These are phyloP conservation scores for Auanema freiburgensis DNA, from an alignment of 2,888 invertebrate genomes.

Conservation along the genomic window DNA sequence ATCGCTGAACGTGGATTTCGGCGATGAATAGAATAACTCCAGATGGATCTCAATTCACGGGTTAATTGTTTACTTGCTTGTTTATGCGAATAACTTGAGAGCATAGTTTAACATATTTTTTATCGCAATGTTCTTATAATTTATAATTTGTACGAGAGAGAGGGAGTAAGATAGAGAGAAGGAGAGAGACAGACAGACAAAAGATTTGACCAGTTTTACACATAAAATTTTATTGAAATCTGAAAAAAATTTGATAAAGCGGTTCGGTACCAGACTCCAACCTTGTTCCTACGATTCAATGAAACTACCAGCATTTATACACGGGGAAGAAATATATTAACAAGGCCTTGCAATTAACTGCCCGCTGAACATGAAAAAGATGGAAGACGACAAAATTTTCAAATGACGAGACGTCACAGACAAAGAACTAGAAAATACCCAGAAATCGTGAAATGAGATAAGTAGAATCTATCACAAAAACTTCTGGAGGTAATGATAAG, in stretches of 20 bases:
- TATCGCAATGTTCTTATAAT: neutral
- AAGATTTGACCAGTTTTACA: neutral
- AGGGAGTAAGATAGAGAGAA: neutral
- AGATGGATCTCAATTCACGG: too few relatives aligned
- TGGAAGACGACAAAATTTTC: too few relatives aligned
- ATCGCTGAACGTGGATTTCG: neutral
- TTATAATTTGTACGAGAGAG: neutral
- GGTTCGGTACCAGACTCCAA: too few relatives aligned
- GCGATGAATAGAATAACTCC: neutral
- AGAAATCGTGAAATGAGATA: conserved; percentile 1
- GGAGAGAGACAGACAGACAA: neutral
- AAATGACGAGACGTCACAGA: too few relatives aligned
- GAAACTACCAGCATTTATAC: too few relatives aligned
- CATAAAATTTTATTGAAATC: neutral
- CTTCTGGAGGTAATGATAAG: too few relatives aligned
- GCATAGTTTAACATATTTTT: conserved; percentile 2
- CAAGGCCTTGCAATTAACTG: too few relatives aligned
- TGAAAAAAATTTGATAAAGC: too few relatives aligned
- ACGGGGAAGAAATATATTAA: too few relatives aligned
- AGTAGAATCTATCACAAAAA: too few relatives aligned
- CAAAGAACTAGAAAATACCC: neutral
- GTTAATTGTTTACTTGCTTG: neutral
- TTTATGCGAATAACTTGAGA: neutral
- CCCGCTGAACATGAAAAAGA: too few relatives aligned
- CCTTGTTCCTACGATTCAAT: too few relatives aligned